phyloP scores from a whole-genome alignment of 2,797 vertebrate genomes.

The Australoheros facetus region DNA sequence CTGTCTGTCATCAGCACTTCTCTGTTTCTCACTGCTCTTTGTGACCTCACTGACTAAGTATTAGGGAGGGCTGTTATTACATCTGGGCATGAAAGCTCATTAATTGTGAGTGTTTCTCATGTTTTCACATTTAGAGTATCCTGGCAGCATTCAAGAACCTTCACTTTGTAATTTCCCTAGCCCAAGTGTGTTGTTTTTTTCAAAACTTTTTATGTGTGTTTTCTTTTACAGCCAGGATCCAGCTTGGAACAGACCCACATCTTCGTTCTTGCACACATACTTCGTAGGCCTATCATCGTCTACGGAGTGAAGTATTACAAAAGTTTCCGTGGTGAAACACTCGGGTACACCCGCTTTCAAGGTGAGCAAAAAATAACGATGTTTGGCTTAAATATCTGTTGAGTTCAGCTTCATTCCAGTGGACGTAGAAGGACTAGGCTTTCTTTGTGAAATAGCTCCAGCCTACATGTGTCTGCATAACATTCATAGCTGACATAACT shows the following conservation, averaged over 20 bases:
- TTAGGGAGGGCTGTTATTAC: conserved; percentile 57
- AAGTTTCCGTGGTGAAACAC: conserved; percentile 97
- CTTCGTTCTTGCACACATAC: conserved; percentile 99
- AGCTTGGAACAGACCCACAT: conserved; percentile 99
- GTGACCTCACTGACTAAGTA: conserved; percentile 52
- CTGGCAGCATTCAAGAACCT: conserved; percentile 23
- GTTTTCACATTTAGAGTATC: conserved; percentile 7
- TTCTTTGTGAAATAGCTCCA: conserved; percentile 43
- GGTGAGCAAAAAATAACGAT: conserved; percentile 80
- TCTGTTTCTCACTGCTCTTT: conserved; percentile 16
- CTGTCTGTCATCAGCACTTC: conserved; percentile 53
- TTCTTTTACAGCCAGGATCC: conserved; percentile 88
- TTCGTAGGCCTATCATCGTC: conserved; percentile 97
- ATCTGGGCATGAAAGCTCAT: conserved; percentile 35
- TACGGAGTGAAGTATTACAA: conserved; percentile 99
- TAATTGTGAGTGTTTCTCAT: conserved; percentile 24
- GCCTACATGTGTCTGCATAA: conserved; percentile 57
- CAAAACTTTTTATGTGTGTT: not conserved
- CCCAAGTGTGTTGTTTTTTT: not conserved
- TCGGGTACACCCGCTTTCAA: conserved; percentile 98
- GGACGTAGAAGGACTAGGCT: conserved; percentile 31
- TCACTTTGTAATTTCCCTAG: not conserved
- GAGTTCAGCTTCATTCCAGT: conserved; percentile 1
- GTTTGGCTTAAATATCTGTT: conserved; percentile 2
- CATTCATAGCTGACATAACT: conserved; percentile 59